phyloP scores from a whole-genome alignment of 1,140 invertebrate genomes.

The Ruditapes philippinarum region DNA sequence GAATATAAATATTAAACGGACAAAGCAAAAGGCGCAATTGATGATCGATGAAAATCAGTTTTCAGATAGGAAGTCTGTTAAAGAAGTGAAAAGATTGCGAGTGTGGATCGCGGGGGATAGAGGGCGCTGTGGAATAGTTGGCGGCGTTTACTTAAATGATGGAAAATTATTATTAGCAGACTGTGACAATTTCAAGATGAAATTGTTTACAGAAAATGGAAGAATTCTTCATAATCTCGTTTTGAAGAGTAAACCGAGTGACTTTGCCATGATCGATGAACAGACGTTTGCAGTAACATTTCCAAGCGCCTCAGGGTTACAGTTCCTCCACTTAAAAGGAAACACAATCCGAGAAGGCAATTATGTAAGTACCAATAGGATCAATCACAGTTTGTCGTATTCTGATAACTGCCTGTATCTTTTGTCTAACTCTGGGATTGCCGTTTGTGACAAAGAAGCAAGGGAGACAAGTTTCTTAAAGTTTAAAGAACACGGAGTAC shows the following conservation, averaged over 20 bases:
- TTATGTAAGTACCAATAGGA: constrained; percentile 23
- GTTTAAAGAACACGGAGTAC: constrained; percentile 36
- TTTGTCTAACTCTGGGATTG: constrained; percentile 21
- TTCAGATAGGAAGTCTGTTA: background rate
- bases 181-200: constrained; percentile 62
- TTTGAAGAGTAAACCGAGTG: constrained; percentile 57
- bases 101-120: constrained; percentile 58
- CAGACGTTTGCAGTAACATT: background rate
- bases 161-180: constrained; percentile 51
- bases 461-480: constrained; percentile 39
- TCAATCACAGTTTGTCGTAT: constrained; percentile 36
- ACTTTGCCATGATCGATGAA: constrained; percentile 42
- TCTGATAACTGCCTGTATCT: constrained; percentile 24
- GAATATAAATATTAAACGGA: constrained; percentile 34
- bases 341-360: constrained; percentile 36
- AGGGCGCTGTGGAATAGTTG: constrained; percentile 55
- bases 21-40: constrained; percentile 30
- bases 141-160: constrained; percentile 54
- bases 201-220: constrained; percentile 38
- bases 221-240: constrained; percentile 40
- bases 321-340: constrained; percentile 44
- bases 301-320: constrained; percentile 37
- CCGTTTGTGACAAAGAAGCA: constrained; percentile 31
- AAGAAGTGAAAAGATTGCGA: constrained; percentile 20
- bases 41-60: constrained; percentile 1